phyloP scores from a whole-genome alignment of 2,888 invertebrate genomes.

The Cremastinae sp. region DNA sequence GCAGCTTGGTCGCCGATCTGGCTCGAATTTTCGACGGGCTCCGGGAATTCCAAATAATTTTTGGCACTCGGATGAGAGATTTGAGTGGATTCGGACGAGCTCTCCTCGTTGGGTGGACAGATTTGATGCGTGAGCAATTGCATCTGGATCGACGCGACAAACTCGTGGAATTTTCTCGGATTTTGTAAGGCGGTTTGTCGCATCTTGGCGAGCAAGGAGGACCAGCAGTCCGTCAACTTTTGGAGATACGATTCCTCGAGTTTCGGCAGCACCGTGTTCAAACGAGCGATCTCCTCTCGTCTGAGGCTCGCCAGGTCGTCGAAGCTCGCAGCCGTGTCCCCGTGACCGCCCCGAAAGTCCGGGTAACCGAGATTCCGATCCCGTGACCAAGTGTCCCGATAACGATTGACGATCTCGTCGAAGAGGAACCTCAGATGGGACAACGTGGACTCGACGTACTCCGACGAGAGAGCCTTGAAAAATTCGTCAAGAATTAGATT shows the following conservation, averaged over 20 bases:
- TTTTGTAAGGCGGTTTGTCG: conserved; percentile 57
- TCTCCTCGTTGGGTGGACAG: conserved; percentile 22
- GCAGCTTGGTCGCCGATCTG: background rate
- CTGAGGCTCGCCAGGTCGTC: conserved; percentile 65
- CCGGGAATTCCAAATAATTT: conserved; percentile 1
- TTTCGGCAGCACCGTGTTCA: conserved; percentile 70
- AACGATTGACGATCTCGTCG: conserved; percentile 73
- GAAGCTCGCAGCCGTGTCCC: conserved; percentile 62
- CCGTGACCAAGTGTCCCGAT: conserved; percentile 74
- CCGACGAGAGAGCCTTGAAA: conserved; percentile 31
- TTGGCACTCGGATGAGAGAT: background rate
- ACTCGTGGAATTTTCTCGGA: conserved; percentile 56
- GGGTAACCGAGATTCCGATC: conserved; percentile 74
- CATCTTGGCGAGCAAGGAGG: conserved; percentile 61
- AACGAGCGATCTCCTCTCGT: conserved; percentile 67
- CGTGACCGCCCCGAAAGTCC: conserved; percentile 66
- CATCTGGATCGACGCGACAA: conserved; percentile 61
- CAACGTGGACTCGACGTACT: conserved; percentile 63
- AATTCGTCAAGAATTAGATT: too few species aligned
- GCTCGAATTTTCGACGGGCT: background rate
- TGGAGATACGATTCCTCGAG: conserved; percentile 69
- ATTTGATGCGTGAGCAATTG: conserved; percentile 55
- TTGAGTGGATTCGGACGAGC: too few species aligned
- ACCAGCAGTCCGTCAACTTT: conserved; percentile 65
- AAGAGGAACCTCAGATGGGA: conserved; percentile 67